These are phyloP conservation scores for Kobus ellipsiprymnus DNA, from an alignment of 2,113 vertebrate genomes.

Conservation along the genomic window DNA sequence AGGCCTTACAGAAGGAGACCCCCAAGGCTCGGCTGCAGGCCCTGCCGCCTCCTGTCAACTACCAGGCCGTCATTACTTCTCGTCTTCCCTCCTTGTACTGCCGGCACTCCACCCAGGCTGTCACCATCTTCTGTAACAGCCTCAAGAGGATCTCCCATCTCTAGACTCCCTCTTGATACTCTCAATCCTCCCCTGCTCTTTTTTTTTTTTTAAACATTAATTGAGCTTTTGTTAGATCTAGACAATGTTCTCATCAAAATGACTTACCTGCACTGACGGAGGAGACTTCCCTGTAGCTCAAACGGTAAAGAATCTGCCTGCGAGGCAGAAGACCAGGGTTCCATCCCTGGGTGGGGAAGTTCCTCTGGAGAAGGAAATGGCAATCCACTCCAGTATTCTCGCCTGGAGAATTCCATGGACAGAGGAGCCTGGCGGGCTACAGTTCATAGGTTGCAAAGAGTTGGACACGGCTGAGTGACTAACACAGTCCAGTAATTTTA, in stretches of 20 bases:
- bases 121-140: background rate
- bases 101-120: background rate
- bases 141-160: background rate
- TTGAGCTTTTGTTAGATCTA: background rate
- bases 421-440: background rate
- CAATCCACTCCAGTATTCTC: background rate
- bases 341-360: background rate
- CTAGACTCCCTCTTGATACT: background rate
- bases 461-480: background rate
- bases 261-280: background rate
- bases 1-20: too few relatives aligned
- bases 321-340: background rate
- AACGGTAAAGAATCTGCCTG: background rate
- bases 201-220: background rate
- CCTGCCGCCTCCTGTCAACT: background rate
- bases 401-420: background rate
- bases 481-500: background rate
- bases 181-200: background rate
- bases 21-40: background rate
- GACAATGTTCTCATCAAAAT: background rate
- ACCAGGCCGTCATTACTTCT: background rate
- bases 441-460: background rate
- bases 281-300: background rate
- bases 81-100: background rate
- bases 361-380: background rate